Percentiles rank a stretch among this genome's conserved stretches.
phyloP scores from a whole-genome alignment of 2,113 vertebrate species.

The Tetrax tetrax region DNA sequence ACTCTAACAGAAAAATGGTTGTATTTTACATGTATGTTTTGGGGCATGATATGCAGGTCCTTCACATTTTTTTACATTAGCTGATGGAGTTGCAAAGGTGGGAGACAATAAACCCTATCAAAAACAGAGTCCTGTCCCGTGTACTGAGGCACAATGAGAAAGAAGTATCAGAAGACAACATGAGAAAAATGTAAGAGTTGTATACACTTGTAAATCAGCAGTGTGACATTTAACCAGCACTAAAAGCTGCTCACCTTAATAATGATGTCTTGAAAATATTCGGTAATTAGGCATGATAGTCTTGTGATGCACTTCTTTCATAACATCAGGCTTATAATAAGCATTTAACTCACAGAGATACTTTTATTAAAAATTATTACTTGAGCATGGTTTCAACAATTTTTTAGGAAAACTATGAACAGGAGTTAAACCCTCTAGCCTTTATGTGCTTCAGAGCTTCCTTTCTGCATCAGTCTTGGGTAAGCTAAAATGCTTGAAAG shows the following conservation, averaged over 20 bases:
- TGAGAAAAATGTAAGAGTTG: neutral
- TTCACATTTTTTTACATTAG: neutral
- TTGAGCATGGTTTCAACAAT: neutral
- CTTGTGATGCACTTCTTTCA: constrained; percentile 16
- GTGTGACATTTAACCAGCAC: neutral
- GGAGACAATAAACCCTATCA: neutral
- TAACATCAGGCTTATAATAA: neutral
- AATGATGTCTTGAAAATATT: neutral
- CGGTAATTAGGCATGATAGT: constrained; percentile 7
- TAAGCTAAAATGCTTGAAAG: neutral
- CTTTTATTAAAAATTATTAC: constrained; percentile 40
- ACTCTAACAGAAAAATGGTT: neutral
- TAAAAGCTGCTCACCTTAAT: neutral
- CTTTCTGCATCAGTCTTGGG: neutral
- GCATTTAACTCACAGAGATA: neutral
- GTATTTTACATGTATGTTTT: neutral
- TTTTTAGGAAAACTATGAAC: neutral
- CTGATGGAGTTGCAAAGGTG: neutral
- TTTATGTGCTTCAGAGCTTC: neutral
- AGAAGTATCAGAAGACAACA: neutral
- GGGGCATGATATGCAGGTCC: neutral
- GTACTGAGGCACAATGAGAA: neutral
- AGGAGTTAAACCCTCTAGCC: neutral
- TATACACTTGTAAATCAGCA: neutral
- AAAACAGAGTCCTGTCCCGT: neutral